phyloP scores from a whole-genome alignment of 2,113 vertebrate species.

The Elgaria multicarinata region DNA sequence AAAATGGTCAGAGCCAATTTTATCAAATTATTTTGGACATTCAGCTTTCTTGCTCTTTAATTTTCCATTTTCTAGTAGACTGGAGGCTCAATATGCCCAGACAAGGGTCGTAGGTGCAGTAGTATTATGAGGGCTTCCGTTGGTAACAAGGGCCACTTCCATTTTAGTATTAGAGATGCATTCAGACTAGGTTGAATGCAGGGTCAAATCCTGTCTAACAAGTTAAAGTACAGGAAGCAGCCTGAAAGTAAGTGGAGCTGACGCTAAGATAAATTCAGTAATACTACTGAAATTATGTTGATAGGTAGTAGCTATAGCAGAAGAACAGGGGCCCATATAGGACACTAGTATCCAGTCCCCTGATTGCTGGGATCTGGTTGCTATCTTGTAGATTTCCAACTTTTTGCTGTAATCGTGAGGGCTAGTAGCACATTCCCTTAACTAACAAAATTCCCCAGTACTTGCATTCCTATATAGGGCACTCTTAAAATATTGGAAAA shows the following conservation, averaged over 20 bases:
- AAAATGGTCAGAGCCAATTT: not conserved
- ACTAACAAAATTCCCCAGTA: constrained; percentile 1
- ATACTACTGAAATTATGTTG: not conserved
- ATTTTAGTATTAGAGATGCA: not conserved
- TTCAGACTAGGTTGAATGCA: not conserved
- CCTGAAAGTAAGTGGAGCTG: not conserved
- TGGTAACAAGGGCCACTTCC: not conserved
- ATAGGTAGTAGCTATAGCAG: not conserved
- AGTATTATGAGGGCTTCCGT: not conserved
- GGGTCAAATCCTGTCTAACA: not conserved
- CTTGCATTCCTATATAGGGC: constrained; percentile 23
- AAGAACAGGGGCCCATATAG: not conserved
- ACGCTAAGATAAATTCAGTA: too few relatives aligned
- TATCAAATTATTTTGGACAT: not conserved
- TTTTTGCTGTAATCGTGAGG: not conserved
- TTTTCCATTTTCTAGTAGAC: not conserved
- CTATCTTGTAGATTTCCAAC: not conserved
- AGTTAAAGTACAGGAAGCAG: not conserved
- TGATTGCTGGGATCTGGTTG: not conserved
- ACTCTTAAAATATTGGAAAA: not conserved
- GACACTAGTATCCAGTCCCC: not conserved
- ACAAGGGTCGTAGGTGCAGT: not conserved
- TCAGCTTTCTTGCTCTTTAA: not conserved
- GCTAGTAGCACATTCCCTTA: not conserved
- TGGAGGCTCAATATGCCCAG: not conserved